Evolutionary conservation across 1,140 invertebrate species (phyloP).

Genomic region (Megalonaias nervosa): DNA sequence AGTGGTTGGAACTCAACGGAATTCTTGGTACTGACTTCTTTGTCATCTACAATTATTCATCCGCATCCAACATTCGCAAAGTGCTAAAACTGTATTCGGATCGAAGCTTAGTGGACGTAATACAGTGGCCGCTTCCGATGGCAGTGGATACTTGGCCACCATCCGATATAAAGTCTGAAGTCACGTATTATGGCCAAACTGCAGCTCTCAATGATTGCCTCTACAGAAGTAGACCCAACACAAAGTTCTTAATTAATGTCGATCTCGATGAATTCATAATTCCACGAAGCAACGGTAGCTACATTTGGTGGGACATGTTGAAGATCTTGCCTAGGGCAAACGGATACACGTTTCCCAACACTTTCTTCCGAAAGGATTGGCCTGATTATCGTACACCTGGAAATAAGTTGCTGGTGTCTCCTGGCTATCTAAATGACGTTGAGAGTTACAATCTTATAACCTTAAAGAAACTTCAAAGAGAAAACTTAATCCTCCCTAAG

Average conservation of each 20-base stretch:
- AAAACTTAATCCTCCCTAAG: background rate
- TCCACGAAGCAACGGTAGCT: background rate
- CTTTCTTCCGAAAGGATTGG: conserved; percentile 25
- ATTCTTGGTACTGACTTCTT: conserved; percentile 91
- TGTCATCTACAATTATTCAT: conserved; percentile 93
- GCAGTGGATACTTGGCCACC: conserved; percentile 41
- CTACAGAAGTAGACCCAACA: conserved; percentile 8
- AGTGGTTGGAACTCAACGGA: conserved; percentile 92
- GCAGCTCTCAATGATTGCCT: conserved; percentile 23
- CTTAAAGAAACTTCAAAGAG: conserved; percentile 11
- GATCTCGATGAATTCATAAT: conserved; percentile 31
- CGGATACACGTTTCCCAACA: conserved; percentile 10
- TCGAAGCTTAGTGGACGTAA: conserved; percentile 78
- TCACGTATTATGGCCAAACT: conserved; percentile 16
- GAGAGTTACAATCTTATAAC: conserved; percentile 18
- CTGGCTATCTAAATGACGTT: background rate
- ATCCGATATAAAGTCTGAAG: background rate
- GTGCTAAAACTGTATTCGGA: conserved; percentile 82
- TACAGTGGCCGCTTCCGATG: conserved; percentile 91
- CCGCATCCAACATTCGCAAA: conserved; percentile 80
- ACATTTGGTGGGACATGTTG: too few relatives aligned
- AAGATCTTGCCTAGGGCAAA: too few relatives aligned
- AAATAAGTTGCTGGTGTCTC: background rate
- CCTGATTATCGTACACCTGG: background rate
- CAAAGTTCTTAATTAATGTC: conserved; percentile 13